Conservation (phyloP, 2,888 invertebrate genomes). For the Balanococcus diminutus region DNA sequence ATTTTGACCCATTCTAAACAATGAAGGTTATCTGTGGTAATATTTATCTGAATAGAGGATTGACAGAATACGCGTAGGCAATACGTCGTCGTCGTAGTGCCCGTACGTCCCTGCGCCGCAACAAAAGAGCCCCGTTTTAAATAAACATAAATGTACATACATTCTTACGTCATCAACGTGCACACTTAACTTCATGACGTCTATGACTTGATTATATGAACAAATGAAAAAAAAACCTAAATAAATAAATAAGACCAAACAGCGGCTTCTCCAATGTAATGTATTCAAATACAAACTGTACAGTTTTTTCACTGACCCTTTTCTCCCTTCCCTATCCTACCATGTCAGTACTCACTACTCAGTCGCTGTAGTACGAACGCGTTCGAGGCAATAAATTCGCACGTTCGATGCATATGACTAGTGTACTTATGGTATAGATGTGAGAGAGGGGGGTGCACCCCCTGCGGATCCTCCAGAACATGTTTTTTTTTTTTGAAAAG, state of each 20-base stretch:
- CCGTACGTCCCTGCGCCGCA: background rate
- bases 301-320: background rate
- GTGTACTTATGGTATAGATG: too few species aligned
- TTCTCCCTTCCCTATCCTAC: background rate
- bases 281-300: background rate
- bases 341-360: background rate
- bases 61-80: conserved; percentile 31
- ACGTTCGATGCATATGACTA: too few species aligned
- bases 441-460: too few species aligned
- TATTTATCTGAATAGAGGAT: conserved; percentile 20
- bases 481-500: too few species aligned
- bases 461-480: too few species aligned
- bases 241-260: background rate
- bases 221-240: background rate
- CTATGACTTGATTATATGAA: conserved; percentile 9
- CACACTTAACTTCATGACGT: conserved; percentile 10
- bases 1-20: conserved; percentile 34
- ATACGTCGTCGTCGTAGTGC: background rate
- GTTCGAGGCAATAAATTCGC: background rate
- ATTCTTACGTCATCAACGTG: conserved; percentile 1
- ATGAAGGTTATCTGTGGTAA: conserved; percentile 33
- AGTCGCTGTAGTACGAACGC: background rate
- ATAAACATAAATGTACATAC: conserved; percentile 14
- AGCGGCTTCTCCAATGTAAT: background rate
- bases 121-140: conserved; percentile 31